A percentile compares a stretch with the other conserved stretches of the same genome.
Evolutionary conservation across 2,888 invertebrate species (phyloP).

Genomic region (Colletes collaris): DNA sequence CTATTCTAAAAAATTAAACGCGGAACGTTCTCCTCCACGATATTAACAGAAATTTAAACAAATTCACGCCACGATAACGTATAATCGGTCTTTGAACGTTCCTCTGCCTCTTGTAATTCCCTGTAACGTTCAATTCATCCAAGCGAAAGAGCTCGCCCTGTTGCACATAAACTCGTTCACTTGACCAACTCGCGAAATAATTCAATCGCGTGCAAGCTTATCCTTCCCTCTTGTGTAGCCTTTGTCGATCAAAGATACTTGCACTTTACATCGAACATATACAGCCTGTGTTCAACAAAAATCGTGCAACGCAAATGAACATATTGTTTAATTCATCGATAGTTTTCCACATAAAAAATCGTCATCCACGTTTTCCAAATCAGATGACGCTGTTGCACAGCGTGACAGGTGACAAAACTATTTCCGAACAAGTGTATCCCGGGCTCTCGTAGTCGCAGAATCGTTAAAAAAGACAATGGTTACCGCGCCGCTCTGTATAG

Average conservation of each 20-base stretch:
- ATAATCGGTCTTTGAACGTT: slow-evolving; percentile 9
- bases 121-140: slow-evolving; percentile 28
- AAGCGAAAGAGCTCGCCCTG: background rate
- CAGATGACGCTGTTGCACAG: no score
- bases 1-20: slow-evolving; percentile 25
- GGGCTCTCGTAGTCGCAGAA: no score
- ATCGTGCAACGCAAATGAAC: no score
- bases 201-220: slow-evolving; percentile 32
- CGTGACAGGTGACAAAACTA: no score
- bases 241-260: slow-evolving; percentile 11
- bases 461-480: no score
- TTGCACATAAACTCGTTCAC: slow-evolving; percentile 10
- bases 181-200: slow-evolving; percentile 19
- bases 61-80: slow-evolving; percentile 16
- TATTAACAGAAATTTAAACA: slow-evolving; percentile 22
- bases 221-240: background rate
- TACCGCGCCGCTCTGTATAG: no score
- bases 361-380: no score
- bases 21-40: slow-evolving; percentile 5
- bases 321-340: no score
- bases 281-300: no score
- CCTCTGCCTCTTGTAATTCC: slow-evolving; percentile 4
- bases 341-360: no score
- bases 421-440: no score
- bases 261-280: background rate